Percentiles rank a stretch among this genome's conserved stretches.
These are phyloP conservation scores for Telenomus remus DNA, from an alignment of 1,140 invertebrate species.

Conservation along the genomic window DNA sequence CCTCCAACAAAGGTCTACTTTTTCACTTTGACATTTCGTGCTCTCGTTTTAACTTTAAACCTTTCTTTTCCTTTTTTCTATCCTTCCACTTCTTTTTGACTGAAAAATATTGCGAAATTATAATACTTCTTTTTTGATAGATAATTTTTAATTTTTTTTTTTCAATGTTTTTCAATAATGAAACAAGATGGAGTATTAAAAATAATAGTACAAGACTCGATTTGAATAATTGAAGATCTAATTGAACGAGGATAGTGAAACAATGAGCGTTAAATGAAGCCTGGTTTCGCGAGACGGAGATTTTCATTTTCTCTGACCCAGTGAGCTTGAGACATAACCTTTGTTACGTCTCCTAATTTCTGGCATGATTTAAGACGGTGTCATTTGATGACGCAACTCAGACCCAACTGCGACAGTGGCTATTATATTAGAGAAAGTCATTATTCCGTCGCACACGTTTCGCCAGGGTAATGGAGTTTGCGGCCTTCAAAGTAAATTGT, in stretches of 20 bases:
- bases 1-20: conserved; percentile 16
- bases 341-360: conserved; percentile 60
- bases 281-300: conserved; percentile 20
- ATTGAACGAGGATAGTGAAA: conserved; percentile 23
- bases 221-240: conserved; percentile 1
- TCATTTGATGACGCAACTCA: conserved; percentile 70
- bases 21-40: conserved; percentile 20
- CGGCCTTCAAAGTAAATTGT: conserved; percentile 76
- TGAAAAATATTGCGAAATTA: no score
- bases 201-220: no score
- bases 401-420: conserved; percentile 52
- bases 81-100: no score
- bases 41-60: not conserved
- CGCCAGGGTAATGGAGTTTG: conserved; percentile 71
- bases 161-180: no score
- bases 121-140: no score
- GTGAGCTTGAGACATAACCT: conserved; percentile 75
- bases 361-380: conserved; percentile 64
- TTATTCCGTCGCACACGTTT: conserved; percentile 70
- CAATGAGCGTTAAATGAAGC: conserved; percentile 25
- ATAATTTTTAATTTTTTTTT: no score
- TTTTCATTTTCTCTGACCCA: conserved; percentile 69
- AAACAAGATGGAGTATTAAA: no score
- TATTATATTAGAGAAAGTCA: conserved; percentile 73
- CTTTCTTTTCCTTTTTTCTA: not conserved